phyloP scores from a whole-genome alignment of 2,888 invertebrate genomes.

The Plagodis dolabraria region DNA sequence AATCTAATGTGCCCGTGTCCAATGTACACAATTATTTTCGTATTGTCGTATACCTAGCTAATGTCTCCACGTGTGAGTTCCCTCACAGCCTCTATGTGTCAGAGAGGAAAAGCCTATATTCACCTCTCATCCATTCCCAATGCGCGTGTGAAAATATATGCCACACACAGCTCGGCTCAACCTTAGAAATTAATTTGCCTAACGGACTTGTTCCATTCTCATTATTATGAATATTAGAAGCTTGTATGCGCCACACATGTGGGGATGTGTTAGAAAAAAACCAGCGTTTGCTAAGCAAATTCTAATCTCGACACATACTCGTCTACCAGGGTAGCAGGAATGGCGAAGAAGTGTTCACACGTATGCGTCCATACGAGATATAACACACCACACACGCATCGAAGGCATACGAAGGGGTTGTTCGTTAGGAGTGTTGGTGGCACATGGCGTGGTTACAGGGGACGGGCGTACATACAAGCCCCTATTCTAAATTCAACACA shows the following conservation, averaged over 20 bases:
- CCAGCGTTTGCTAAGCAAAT: constrained; percentile 81
- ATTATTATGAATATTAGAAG: constrained; percentile 37
- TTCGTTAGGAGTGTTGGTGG: constrained; percentile 27
- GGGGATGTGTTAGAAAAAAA: constrained; percentile 75
- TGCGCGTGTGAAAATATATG: constrained; percentile 50
- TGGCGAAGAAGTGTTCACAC: constrained; percentile 64
- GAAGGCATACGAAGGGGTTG: constrained; percentile 67
- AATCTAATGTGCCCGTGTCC: constrained; percentile 28
- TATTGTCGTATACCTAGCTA: constrained; percentile 35
- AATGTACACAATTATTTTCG: constrained; percentile 40
- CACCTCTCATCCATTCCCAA: constrained; percentile 45
- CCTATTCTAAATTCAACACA: constrained; percentile 67
- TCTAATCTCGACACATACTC: constrained; percentile 85
- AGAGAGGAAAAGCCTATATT: constrained; percentile 41
- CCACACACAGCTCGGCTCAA: constrained; percentile 41
- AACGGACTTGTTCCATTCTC: constrained; percentile 34
- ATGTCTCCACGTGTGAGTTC: constrained; percentile 46
- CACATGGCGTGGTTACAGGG: constrained; percentile 4
- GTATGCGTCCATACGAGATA: constrained; percentile 71
- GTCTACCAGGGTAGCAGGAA: constrained; percentile 73
- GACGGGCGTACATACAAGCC: constrained; percentile 44
- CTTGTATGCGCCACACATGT: constrained; percentile 46
- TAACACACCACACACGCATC: constrained; percentile 74
- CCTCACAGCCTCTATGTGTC: constrained; percentile 38
- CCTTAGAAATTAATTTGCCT: constrained; percentile 51